Evolutionary conservation across 1,140 invertebrate genomes (phyloP), one percentile per base, ranked within the genome.

Genomic region (Amyelois transitella): DNA sequence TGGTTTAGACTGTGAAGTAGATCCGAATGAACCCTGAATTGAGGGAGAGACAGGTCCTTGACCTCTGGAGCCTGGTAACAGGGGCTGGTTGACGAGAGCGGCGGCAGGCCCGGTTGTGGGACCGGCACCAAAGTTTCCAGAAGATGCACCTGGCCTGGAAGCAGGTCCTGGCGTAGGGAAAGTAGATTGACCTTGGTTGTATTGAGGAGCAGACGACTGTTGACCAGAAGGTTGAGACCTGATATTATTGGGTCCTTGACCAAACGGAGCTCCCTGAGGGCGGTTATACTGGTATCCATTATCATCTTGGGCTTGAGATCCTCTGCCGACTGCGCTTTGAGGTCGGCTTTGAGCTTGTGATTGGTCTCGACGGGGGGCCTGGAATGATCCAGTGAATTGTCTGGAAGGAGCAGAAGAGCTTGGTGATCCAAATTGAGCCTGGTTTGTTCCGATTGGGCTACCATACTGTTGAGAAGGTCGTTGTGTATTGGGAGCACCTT

Each of bases 231-330:
- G n/a, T 32, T 54, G 51, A 19, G 44, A 28, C 21, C 25, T 28
- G 25, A 10, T 28, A 8, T 1, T 19, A 25, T 20, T 54, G 51
- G 18, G 20, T 14, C 32, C n/a, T 14, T 38, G 43, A 22, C 50
- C 50, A 28, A 56, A 55, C 17, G 24, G 51, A 25, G 53, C 12
- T 14, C 43, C 49, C 38, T 74, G 69, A 22, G 75, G 69, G 19
- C 66, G 65, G 54, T 69, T 67, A 44, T 75, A 77, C 21, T 71
- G 49, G 18, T 77, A 75, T 24, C 75, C 75, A 43, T 44, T 21
- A 20, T 55, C 53, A 44, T 45, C 53, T 28, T 61, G 57, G 20
- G 4, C 8, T 22, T 58, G 58, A 19, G 43, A n/a, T 44, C 43
- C 48, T 19, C 51, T 32, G 38, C 20, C 38, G 18, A 12, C 19